Conservation (phyloP, 2,113 vertebrate genomes). For the Crotalus helleri region DNA sequence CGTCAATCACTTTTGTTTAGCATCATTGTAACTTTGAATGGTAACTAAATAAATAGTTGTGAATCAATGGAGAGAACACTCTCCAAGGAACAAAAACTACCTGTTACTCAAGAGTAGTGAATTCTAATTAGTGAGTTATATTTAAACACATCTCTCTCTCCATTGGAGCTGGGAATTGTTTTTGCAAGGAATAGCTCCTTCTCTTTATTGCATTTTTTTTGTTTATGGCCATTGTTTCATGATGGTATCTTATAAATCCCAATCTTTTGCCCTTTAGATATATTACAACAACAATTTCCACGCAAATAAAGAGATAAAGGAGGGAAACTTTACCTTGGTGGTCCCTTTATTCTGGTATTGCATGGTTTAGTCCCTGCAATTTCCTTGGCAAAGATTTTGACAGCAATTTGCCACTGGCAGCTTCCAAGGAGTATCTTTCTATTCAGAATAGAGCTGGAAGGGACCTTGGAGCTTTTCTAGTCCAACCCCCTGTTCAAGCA, state of each 20-base stretch:
- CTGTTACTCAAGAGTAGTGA: background rate
- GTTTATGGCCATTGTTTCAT: background rate
- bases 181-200: background rate
- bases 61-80: background rate
- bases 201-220: background rate
- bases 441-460: background rate
- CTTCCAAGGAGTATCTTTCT: background rate
- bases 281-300: background rate
- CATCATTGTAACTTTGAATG: background rate
- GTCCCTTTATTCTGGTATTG: background rate
- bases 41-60: background rate
- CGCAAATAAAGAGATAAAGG: background rate
- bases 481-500: background rate
- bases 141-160: background rate
- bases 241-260: background rate
- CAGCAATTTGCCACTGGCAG: background rate
- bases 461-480: background rate
- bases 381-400: background rate
- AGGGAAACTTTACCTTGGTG: background rate
- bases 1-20: background rate
- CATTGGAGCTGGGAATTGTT: background rate
- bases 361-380: background rate
- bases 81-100: background rate
- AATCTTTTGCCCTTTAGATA: background rate
- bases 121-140: conserved; percentile 4